phyloP scores from a whole-genome alignment of 2,113 vertebrate genomes.

The Clinocottus analis region DNA sequence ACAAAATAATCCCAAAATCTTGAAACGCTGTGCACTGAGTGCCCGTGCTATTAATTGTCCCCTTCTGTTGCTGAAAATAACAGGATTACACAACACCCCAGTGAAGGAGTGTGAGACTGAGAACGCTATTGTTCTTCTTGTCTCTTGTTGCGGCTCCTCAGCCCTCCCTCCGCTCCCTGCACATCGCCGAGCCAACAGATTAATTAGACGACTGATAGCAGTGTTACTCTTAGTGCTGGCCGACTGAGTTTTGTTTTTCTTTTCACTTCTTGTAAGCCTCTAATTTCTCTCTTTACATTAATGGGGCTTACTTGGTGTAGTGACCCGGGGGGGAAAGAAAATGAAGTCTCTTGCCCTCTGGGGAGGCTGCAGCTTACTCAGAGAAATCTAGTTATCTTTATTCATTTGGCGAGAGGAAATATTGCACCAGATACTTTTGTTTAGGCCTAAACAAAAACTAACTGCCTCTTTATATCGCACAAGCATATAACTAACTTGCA shows the following conservation, averaged over 20 bases:
- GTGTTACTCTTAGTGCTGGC: slow-evolving; percentile 69
- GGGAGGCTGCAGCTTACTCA: slow-evolving; percentile 37
- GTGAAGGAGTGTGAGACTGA: slow-evolving; percentile 50
- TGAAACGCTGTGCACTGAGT: background rate
- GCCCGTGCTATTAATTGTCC: slow-evolving; percentile 31
- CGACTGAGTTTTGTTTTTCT: slow-evolving; percentile 73
- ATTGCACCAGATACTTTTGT: slow-evolving; percentile 40
- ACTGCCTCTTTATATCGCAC: slow-evolving; percentile 8
- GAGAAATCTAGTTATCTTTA: slow-evolving; percentile 50
- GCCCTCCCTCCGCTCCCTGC: slow-evolving; percentile 51
- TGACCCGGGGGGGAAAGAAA: slow-evolving; percentile 67
- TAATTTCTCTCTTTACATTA: slow-evolving; percentile 74
- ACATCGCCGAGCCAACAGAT: slow-evolving; percentile 62
- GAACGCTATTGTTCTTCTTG: slow-evolving; percentile 48
- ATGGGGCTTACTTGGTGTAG: slow-evolving; percentile 65
- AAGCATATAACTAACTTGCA: background rate
- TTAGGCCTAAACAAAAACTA: background rate
- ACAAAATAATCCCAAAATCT: slow-evolving; percentile 10
- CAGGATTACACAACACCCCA: slow-evolving; percentile 47
- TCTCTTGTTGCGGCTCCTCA: slow-evolving; percentile 42
- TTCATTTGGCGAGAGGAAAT: slow-evolving; percentile 45
- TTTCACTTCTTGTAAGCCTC: slow-evolving; percentile 63
- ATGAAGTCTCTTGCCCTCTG: slow-evolving; percentile 63
- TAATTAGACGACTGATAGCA: slow-evolving; percentile 76
- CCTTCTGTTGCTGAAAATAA: slow-evolving; percentile 46